These are phyloP conservation scores for Plagodis pulveraria DNA, from an alignment of 2,888 invertebrate genomes.

Conservation along the genomic window DNA sequence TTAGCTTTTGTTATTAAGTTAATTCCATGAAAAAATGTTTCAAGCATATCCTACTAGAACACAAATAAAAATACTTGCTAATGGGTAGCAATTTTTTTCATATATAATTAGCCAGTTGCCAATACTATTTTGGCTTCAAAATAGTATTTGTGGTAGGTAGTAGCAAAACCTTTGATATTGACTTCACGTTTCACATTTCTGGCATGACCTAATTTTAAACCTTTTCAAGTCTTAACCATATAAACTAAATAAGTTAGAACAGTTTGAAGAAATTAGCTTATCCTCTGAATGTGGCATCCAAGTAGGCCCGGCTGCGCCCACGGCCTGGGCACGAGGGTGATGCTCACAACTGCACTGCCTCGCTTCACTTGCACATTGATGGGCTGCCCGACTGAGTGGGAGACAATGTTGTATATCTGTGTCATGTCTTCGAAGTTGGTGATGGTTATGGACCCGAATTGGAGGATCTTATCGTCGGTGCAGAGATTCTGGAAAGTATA, in stretches of 20 bases:
- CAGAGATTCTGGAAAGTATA: slow-evolving; percentile 86
- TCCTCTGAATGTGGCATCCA: slow-evolving; percentile 76
- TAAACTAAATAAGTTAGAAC: not conserved
- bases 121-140: too few species aligned
- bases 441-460: slow-evolving; percentile 91
- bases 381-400: slow-evolving; percentile 85
- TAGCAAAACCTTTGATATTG: too few species aligned
- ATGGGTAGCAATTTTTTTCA: too few species aligned
- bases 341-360: slow-evolving; percentile 72
- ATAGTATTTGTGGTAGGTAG: too few species aligned
- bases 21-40: too few species aligned
- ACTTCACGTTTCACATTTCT: too few species aligned
- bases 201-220: too few species aligned
- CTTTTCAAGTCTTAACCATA: not conserved
- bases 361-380: slow-evolving; percentile 81
- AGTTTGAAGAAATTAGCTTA: slow-evolving; percentile 7
- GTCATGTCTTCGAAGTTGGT: slow-evolving; percentile 88
- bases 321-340: slow-evolving; percentile 88
- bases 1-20: too few species aligned
- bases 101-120: too few species aligned
- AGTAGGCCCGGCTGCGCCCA: slow-evolving; percentile 93
- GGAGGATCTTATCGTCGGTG: slow-evolving; percentile 88
- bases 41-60: too few species aligned
- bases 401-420: slow-evolving; percentile 89
- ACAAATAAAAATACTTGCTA: too few species aligned